Evolutionary conservation across 37 sponge, comb jelly and placozoan species (phyloP), one percentile per base, ranked within the genome.

Genomic region (Cladorhizidae sp.): DNA sequence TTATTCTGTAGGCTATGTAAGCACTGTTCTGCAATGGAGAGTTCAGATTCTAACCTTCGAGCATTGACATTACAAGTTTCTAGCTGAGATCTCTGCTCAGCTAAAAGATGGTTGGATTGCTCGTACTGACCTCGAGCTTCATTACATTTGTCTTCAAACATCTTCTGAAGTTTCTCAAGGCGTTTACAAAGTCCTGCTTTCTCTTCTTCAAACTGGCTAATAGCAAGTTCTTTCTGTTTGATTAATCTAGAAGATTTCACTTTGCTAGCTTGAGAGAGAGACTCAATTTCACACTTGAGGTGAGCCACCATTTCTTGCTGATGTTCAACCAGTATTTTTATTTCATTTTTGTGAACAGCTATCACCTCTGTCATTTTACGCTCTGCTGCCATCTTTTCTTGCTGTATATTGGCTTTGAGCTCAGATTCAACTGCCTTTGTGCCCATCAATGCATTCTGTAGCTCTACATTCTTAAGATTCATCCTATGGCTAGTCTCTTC

Each of bases 61-160:
- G 82, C 81, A 49, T 80, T 85, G 21, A 71, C 1, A 14, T 71
- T 63, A 6, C 85, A 80, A 3, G 76, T 50, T 3, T 90, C 82
- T 38, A 90, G 64, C 36, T 90, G 81, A 6, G 73, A 40, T 36
- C 33, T 79, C 45, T 54, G 70, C 28, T 85, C 86, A 29, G 63
- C 36, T 17, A 57, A 40, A 40, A 76, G 11, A 12, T 75, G 56
- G 45, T 1, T 64, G 31, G 82, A 33, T 21, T 90, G 74, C 39
- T 80, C 50, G 33, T 85, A 74, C 57, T 84, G 82, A 63, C 31
- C 65, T 28, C 52, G 64, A 20, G 63, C 20, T 40, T 90, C 86
- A 20, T 80, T 81, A 61, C 82, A 76, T 45, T 77, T 80, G 6
- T 81, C 76, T 43, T 85, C 72, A 35, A 55, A 76, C 56, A 84